Evolutionary conservation across 2,888 invertebrate species (phyloP), one percentile per base, ranked within the genome.

Genomic region (Smittia sp.): DNA sequence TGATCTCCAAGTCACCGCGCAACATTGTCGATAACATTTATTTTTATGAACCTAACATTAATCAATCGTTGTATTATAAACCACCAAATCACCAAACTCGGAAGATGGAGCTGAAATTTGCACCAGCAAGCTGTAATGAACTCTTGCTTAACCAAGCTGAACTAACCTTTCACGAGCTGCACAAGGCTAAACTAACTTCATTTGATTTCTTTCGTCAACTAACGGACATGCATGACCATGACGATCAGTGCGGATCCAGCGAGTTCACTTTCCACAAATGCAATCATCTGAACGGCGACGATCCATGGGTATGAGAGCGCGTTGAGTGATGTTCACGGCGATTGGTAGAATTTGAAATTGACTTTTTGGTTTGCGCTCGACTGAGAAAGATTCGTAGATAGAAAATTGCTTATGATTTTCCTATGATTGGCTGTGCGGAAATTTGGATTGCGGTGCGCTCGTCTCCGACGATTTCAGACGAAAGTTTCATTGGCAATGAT

Each of bases 181-280:
- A 67, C 46, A 25, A 46, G 24, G 52, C 68, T 24, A 46, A 25
- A 52, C 24, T 68, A 68, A 25, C 25, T 15, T n/a, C 25, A 15
- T 27, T 52, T 18, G 68, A 68, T 52, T 46, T 67, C 38, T 67
- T 67, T 27, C 1, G 7, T 7, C 15, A 58, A 1, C 9, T 20
- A 18, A 58, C 22, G 58, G n/a, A 15, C 2, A 13, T 15, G n/a
- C n/a, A 18, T 18, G 58, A 58, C 20, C 6, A 9, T 18, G 20
- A 9, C 20, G 22, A 22, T 58, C 18, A 18, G 9, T 58, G 58
- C 18, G 58, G 58, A 20, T 20, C 58, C n/a, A 2, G 11, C 2
- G 46, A 46, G 15, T 58, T 52, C 13, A 3, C 18, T 22, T 20
- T 20, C 22, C 58, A 58, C 20, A n/a, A 58, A 18, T 58, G 18